Conservation (phyloP, 2,113 vertebrate genomes). For the Hiodon tergisus region DNA sequence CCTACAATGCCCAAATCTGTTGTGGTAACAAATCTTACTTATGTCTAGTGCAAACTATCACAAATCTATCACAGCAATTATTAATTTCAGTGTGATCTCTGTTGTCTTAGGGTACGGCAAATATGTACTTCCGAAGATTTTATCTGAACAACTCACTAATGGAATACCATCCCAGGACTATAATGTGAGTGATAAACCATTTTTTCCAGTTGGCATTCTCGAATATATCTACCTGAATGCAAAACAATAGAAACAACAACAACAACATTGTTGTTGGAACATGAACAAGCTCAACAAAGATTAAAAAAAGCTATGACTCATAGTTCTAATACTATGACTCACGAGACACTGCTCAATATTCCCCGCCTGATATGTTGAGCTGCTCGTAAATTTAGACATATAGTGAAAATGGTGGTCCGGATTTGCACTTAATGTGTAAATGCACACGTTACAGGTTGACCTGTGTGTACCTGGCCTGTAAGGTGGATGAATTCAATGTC, state of each 20-base stretch:
- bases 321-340: too few relatives aligned
- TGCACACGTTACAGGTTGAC: constrained; percentile 69
- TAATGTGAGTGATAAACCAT: constrained; percentile 78
- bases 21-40: constrained; percentile 59
- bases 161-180: constrained; percentile 91
- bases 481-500: constrained; percentile 98
- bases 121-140: constrained; percentile 94
- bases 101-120: constrained; percentile 76
- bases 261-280: too few relatives aligned
- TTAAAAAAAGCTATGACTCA: too few relatives aligned
- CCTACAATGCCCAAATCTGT: constrained; percentile 88
- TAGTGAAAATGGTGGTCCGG: too few relatives aligned
- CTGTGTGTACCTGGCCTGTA: constrained; percentile 86
- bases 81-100: constrained; percentile 5
- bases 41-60: neutral
- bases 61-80: neutral
- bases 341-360: too few relatives aligned
- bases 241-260: too few relatives aligned
- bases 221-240: too few relatives aligned
- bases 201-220: neutral
- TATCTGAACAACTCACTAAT: constrained; percentile 94
- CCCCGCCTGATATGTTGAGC: too few relatives aligned
- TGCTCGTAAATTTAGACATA: too few relatives aligned
- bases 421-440: too few relatives aligned
- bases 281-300: too few relatives aligned